Conservation (phyloP, 2,113 vertebrate genomes). For the Nettapus auritus region DNA sequence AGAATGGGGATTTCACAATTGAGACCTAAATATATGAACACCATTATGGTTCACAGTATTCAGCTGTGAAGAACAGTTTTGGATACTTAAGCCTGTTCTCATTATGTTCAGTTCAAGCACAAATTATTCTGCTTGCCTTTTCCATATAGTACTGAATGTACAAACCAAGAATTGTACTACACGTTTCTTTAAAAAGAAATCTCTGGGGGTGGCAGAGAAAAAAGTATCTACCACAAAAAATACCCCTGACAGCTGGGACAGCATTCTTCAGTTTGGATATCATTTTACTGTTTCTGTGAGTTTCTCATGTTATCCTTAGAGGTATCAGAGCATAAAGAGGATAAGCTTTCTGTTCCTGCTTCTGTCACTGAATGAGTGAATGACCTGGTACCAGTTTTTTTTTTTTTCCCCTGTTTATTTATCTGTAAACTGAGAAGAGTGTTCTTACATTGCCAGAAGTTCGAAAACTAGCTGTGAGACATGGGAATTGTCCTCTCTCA, state of each 20-base stretch:
- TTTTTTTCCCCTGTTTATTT: not conserved
- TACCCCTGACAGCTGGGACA: not conserved
- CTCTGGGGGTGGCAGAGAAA: not conserved
- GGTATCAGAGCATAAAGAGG: not conserved
- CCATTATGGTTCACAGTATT: not conserved
- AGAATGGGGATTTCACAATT: not conserved
- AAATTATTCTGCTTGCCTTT: not conserved
- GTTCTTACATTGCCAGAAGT: not conserved
- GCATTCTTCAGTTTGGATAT: not conserved
- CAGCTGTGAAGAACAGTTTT: not conserved
- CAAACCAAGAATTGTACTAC: not conserved
- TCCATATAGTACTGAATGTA: not conserved
- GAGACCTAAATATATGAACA: not conserved
- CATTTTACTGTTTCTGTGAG: not conserved
- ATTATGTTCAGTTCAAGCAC: not conserved
- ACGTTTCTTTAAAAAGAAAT: not conserved
- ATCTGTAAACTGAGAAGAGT: not conserved
- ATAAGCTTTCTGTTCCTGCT: not conserved
- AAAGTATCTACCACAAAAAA: not conserved
- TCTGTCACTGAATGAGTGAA: not conserved
- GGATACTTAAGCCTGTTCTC: not conserved
- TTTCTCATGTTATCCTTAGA: not conserved
- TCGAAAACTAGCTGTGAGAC: not conserved
- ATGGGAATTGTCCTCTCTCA: not conserved
- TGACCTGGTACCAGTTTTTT: not conserved